Evolutionary conservation across 2,888 invertebrate genomes (phyloP).

Genomic region (Machimus rusticus): DNA sequence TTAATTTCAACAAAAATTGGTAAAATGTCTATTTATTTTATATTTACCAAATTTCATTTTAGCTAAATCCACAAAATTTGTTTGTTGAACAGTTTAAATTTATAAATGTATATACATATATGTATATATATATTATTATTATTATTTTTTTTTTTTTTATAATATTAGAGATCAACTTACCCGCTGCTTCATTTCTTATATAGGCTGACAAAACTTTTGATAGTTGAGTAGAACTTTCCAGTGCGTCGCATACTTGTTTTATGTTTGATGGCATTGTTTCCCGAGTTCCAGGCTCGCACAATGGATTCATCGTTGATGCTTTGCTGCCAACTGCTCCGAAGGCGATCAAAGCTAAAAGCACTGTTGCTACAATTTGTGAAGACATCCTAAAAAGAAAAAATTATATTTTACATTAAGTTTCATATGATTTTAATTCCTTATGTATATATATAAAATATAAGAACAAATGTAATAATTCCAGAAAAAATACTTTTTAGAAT

Average conservation of each 20-base stretch:
- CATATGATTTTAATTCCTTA: not conserved
- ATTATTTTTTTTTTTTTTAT: not conserved
- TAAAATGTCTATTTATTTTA: too few relatives aligned
- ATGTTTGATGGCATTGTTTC: slow-evolving; percentile 69
- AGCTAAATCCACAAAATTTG: too few relatives aligned
- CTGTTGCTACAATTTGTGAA: slow-evolving; percentile 54
- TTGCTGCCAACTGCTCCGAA: slow-evolving; percentile 50
- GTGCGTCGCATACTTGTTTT: slow-evolving; percentile 67
- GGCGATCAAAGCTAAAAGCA: slow-evolving; percentile 51
- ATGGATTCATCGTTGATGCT: slow-evolving; percentile 62
- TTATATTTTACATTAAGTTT: not conserved
- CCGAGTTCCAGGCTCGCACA: slow-evolving; percentile 67
- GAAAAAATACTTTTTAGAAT: not conserved
- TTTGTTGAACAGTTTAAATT: too few relatives aligned
- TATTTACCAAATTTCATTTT: too few relatives aligned
- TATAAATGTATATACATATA: too few relatives aligned
- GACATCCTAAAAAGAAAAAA: slow-evolving; percentile 54
- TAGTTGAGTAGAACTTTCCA: slow-evolving; percentile 62
- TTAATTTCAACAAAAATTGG: too few relatives aligned
- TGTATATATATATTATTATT: too few relatives aligned
- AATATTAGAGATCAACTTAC: slow-evolving; percentile 51
- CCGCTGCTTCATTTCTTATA: slow-evolving; percentile 61
- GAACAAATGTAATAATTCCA: not conserved
- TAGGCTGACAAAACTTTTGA: slow-evolving; percentile 59
- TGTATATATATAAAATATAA: too few relatives aligned